phyloP scores from a whole-genome alignment of 1,140 invertebrate genomes.

The Choristoneura fumiferana region DNA sequence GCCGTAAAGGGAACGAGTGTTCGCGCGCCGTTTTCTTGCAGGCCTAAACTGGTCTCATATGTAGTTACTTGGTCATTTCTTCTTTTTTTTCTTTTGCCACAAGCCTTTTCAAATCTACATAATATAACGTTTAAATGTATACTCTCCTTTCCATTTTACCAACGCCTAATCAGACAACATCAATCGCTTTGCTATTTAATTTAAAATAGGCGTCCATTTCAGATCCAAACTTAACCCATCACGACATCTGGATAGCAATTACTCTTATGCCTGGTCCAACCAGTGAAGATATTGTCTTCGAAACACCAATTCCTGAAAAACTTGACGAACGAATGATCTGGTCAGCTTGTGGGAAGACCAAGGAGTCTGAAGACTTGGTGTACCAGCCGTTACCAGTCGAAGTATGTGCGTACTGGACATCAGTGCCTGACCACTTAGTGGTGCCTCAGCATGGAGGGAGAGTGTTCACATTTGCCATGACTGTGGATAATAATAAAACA shows the following conservation, averaged over 20 bases:
- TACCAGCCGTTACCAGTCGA: slow-evolving; percentile 67
- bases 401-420: slow-evolving; percentile 73
- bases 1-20: no score
- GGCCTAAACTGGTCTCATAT: no score
- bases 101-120: no score
- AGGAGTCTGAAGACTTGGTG: slow-evolving; percentile 55
- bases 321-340: slow-evolving; percentile 57
- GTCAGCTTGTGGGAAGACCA: slow-evolving; percentile 66
- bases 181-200: slow-evolving; percentile 25
- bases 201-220: slow-evolving; percentile 33
- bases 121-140: no score
- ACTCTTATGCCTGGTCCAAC: slow-evolving; percentile 59
- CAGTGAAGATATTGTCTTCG: slow-evolving; percentile 65
- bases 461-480: slow-evolving; percentile 77
- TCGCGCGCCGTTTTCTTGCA: no score
- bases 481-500: slow-evolving; percentile 71
- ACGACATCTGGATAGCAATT: slow-evolving; percentile 69
- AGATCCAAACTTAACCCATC: slow-evolving; percentile 65
- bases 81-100: no score
- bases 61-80: no score
- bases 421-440: slow-evolving; percentile 72
- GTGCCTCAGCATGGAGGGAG: slow-evolving; percentile 58
- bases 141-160: no score
- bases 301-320: slow-evolving; percentile 52
- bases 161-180: no score